Base-by-base conservation (phyloP, 2,113 vertebrate species). In the Trochalopteron elliotii region DNA sequence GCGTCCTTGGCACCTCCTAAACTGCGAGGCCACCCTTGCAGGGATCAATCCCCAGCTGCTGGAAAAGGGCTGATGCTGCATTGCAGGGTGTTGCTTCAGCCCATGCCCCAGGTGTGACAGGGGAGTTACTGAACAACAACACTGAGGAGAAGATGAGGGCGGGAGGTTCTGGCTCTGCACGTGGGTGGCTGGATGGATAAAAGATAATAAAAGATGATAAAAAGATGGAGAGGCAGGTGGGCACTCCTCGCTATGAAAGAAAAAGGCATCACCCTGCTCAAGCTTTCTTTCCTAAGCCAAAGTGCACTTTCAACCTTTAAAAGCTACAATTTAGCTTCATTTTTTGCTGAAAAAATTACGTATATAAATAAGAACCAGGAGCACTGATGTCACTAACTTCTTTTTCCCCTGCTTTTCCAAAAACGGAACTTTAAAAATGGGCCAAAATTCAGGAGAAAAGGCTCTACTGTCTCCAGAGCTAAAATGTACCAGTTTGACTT, bases 401-500 rank as follows among this genome's bases (percentile, higher is more conserved):
- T 96, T 92, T 87, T 39, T 85, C 82, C 71, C 86, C 74, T 78
- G 90, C 93, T 93, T 81, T 91, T 96, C 94, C 89, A 84, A 94
- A 90, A 91, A 87, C 93, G 82, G 87, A 93, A 94, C 76, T 60
- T 60, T 80, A 78, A 82, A 95, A 91, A 79, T 53, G 90, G 92
- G 91, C 95, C 95, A 96, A 78, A 96, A 77, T 71, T 59, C 80
- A 93, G 91, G 76, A 97, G 95, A 97, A 96, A 97, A 96, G 88
- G 75, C 83, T 96, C 94, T 95, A 95, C 90, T 97, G 97, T 97
- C 95, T 98, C 96, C 92, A 96, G 87, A 96, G 95, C 94, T 94
- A 96, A 94, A 97, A 96, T 96, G 97, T 96, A 97, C 93, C 97
- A 97, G 97, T 97, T 97, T 95, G 92, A 98, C 95, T 97, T 98